phyloP scores from a whole-genome alignment of 2,888 invertebrate species.

The Fabriciana adippe region DNA sequence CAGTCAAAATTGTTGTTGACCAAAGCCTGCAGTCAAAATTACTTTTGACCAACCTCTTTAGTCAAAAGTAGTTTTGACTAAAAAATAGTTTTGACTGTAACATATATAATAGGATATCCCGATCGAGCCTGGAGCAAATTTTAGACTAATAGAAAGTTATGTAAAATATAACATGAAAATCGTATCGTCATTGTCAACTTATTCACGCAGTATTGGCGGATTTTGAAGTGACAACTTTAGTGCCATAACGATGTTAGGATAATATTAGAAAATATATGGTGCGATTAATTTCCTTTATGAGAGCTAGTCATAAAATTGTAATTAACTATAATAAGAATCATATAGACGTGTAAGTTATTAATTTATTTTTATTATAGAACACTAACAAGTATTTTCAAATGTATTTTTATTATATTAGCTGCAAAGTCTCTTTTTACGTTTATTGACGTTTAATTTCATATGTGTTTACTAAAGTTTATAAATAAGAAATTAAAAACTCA shows the following conservation, averaged over 20 bases:
- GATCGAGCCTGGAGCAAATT: too few relatives aligned
- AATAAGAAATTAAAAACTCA: too few relatives aligned
- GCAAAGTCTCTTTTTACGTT: background rate
- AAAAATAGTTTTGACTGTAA: too few relatives aligned
- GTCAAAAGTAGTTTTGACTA: too few relatives aligned
- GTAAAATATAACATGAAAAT: background rate
- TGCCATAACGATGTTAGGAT: slow-evolving; percentile 45
- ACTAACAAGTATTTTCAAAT: background rate
- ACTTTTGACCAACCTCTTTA: too few relatives aligned
- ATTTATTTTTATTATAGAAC: slow-evolving; percentile 37
- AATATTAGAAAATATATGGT: slow-evolving; percentile 59
- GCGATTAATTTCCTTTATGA: slow-evolving; percentile 67
- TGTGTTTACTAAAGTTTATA: too few relatives aligned
- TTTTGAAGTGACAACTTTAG: slow-evolving; percentile 36
- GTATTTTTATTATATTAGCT: background rate
- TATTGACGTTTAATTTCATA: too few relatives aligned
- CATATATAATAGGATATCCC: background rate
- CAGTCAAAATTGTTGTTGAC: too few relatives aligned
- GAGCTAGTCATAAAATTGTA: slow-evolving; percentile 69
- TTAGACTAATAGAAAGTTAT: background rate
- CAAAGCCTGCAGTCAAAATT: too few relatives aligned
- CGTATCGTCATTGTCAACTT: background rate
- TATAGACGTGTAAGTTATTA: slow-evolving; percentile 31
- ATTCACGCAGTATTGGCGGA: slow-evolving; percentile 8
- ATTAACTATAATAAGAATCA: slow-evolving; percentile 37